These are phyloP conservation scores for Antechinus flavipes DNA, from an alignment of 2,113 vertebrate species.

Conservation along the genomic window DNA sequence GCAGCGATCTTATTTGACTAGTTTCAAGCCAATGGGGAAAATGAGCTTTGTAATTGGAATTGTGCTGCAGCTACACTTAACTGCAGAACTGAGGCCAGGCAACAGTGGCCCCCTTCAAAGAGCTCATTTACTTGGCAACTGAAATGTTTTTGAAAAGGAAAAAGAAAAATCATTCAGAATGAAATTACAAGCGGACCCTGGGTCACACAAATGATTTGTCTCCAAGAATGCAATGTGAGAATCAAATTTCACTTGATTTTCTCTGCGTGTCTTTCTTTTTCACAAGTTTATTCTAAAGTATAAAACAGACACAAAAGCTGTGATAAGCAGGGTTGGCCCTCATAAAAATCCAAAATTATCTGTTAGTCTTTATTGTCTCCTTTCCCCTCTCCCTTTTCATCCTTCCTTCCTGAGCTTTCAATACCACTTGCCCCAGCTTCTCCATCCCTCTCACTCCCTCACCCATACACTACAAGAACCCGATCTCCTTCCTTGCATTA, in stretches of 20 bases:
- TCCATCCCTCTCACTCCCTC: no score
- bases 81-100: conserved; percentile 1
- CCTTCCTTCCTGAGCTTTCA: neutral
- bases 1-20: conserved; percentile 66
- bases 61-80: conserved; percentile 24
- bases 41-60: conserved; percentile 70
- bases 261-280: neutral
- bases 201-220: neutral
- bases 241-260: neutral
- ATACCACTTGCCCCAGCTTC: neutral
- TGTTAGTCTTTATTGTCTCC: neutral
- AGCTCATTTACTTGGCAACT: neutral
- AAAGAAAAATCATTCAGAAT: neutral
- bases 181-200: neutral
- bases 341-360: neutral
- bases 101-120: neutral
- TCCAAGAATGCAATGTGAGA: neutral
- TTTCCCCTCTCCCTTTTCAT: neutral
- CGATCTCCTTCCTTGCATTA: neutral
- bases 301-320: neutral
- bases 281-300: neutral
- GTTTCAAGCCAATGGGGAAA: conserved; percentile 49
- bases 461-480: neutral
- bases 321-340: neutral
- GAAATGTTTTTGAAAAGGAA: neutral